Conservation (phyloP, 2,888 invertebrate genomes). For the Ormyrus thymus region DNA sequence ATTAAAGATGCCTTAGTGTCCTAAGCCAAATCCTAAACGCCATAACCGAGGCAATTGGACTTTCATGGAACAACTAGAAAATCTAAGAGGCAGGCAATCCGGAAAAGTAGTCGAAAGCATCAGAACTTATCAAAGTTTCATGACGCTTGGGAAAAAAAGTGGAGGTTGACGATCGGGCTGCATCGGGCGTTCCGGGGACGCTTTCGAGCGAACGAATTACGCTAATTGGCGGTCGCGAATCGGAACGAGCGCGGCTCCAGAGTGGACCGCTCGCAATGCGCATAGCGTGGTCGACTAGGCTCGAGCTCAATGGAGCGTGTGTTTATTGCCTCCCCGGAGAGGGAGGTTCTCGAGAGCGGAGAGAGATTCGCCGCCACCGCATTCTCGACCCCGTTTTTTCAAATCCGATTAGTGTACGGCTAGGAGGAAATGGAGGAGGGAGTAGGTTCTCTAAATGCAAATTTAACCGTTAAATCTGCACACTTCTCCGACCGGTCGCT, state of each 20-base stretch:
- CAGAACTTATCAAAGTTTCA: conserved; percentile 38
- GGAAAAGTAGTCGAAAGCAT: conserved; percentile 15
- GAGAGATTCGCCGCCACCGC: conserved; percentile 1
- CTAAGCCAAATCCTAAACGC: too few species aligned
- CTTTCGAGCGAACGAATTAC: conserved; percentile 22
- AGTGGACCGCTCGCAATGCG: background rate
- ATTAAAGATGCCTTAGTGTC: too few species aligned
- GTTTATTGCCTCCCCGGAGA: conserved; percentile 58
- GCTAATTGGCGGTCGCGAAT: conserved; percentile 40
- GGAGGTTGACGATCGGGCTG: background rate
- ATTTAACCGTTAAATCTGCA: conserved; percentile 69
- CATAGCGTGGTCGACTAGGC: conserved; percentile 17
- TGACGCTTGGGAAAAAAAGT: background rate
- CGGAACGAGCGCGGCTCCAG: background rate
- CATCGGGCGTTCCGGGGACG: background rate
- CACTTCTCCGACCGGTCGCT: conserved; percentile 31
- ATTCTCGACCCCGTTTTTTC: conserved; percentile 62
- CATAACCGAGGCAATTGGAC: too few species aligned
- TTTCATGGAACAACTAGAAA: too few species aligned
- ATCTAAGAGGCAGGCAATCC: background rate
- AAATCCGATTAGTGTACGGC: conserved; percentile 67
- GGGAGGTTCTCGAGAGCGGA: conserved; percentile 5
- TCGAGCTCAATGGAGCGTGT: conserved; percentile 62
- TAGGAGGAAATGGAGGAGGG: background rate
- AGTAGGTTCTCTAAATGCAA: conserved; percentile 71